Percentiles rank a stretch among this genome's conserved stretches.
These are phyloP conservation scores for Odocoileus virginianus DNA, from an alignment of 2,113 vertebrate genomes.

Conservation along the genomic window DNA sequence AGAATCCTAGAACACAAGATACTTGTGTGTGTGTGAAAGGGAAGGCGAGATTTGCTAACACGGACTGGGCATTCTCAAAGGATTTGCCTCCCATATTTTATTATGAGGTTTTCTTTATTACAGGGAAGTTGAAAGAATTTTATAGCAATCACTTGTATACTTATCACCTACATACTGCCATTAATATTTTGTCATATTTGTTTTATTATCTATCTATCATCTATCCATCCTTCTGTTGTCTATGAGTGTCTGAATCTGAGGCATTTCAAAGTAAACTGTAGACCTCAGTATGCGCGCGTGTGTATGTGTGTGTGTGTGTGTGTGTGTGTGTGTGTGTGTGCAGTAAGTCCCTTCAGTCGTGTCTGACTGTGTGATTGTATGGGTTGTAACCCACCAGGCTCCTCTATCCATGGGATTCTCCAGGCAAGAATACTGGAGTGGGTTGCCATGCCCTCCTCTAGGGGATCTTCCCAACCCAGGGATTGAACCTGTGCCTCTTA, in stretches of 20 bases:
- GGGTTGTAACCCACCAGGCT: neutral
- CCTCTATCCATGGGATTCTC: neutral
- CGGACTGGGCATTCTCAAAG: neutral
- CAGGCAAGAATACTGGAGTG: neutral
- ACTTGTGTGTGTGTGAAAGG: neutral
- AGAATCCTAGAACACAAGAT: neutral
- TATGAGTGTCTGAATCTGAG: neutral
- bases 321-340: fast-evolving
- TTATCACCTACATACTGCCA: neutral
- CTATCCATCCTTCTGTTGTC: neutral
- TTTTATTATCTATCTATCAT: neutral
- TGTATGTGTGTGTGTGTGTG: neutral
- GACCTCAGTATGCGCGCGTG: neutral
- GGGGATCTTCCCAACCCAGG: neutral
- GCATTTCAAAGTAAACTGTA: neutral
- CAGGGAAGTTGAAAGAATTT: neutral
- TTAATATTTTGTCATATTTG: neutral
- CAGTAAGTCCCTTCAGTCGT: neutral
- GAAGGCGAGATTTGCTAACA: neutral
- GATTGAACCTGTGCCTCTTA: neutral
- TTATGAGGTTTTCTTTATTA: neutral
- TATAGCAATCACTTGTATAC: neutral
- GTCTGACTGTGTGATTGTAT: neutral
- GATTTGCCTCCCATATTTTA: neutral
- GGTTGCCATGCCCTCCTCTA: neutral